A percentile compares a stretch with the other conserved stretches of the same genome.
phyloP scores from a whole-genome alignment of 2,888 invertebrate species.

The Autographa gamma region DNA sequence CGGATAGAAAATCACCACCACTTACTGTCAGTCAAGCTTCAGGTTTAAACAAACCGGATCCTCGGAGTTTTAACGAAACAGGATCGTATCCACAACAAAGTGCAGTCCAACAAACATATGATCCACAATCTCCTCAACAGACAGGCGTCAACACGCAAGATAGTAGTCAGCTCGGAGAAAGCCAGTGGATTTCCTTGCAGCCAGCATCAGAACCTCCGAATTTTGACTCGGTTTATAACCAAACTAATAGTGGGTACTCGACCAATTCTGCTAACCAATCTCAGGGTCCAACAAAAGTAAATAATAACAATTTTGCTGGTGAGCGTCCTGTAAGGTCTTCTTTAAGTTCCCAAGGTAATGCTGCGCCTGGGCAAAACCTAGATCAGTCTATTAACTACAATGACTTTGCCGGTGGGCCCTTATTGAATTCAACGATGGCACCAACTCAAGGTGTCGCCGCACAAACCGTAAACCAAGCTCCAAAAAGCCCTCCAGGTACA shows the following conservation, averaged over 20 bases:
- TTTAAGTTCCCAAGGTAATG: not conserved
- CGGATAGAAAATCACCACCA: slow-evolving; percentile 48
- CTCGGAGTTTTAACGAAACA: not conserved
- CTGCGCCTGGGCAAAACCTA: not conserved
- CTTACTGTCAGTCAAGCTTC: slow-evolving; percentile 30
- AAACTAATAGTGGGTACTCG: not conserved
- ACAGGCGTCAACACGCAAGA: not conserved
- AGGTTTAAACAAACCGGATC: slow-evolving; percentile 18
- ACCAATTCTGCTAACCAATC: not conserved
- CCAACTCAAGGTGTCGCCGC: slow-evolving; percentile 1
- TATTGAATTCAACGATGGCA: slow-evolving; percentile 10
- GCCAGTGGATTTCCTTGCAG: slow-evolving; percentile 1
- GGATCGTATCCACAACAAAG: slow-evolving; percentile 3
- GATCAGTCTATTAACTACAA: not conserved
- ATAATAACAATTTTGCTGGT: slow-evolving; percentile 13
- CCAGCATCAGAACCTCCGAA: not conserved
- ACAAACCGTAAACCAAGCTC: not conserved
- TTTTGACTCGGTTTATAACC: not conserved
- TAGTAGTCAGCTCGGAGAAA: not conserved
- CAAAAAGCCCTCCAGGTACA: not conserved
- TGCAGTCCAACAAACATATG: not conserved
- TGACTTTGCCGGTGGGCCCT: not conserved
- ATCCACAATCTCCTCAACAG: not conserved
- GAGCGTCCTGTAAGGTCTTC: slow-evolving; percentile 19
- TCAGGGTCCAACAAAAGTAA: not conserved